Conservation (phyloP, 2,113 vertebrate genomes). For the Nettapus auritus region DNA sequence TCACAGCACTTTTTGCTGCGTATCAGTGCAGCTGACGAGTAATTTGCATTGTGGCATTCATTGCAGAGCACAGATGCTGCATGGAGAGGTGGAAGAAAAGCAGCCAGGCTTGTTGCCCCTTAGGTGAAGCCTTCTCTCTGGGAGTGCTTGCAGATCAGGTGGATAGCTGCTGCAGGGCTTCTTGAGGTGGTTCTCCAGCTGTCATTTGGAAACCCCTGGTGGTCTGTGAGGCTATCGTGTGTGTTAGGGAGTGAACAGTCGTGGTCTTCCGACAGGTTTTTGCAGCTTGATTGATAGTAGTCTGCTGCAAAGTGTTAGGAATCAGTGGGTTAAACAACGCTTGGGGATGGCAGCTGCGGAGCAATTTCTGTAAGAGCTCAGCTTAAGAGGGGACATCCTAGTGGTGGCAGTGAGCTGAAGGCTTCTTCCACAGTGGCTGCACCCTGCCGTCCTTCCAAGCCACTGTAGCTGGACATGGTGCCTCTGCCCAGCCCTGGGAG, state of each 20-base stretch:
- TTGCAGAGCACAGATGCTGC: background rate
- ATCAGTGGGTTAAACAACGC: background rate
- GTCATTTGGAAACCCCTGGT: background rate
- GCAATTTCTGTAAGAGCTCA: background rate
- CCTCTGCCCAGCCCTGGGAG: background rate
- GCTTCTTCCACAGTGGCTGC: background rate
- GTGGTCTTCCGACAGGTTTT: background rate
- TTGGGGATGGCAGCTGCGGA: background rate
- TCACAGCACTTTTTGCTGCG: background rate
- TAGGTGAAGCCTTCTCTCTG: background rate
- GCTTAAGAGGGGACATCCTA: background rate
- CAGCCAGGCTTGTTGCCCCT: background rate
- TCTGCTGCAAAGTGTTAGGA: background rate
- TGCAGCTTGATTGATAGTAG: background rate
- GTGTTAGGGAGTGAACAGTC: fast-evolving
- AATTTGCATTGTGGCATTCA: fast-evolving
- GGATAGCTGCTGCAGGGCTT: too few species aligned
- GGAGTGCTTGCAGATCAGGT: fast-evolving
- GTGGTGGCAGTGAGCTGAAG: background rate
- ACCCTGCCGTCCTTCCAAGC: background rate
- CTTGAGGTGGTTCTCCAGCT: background rate
- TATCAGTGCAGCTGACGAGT: background rate
- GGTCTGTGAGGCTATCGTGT: background rate
- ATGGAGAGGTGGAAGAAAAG: background rate
- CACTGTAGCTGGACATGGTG: fast-evolving